phyloP scores from a whole-genome alignment of 1,140 invertebrate species.

The Zaprionus nigranus region DNA sequence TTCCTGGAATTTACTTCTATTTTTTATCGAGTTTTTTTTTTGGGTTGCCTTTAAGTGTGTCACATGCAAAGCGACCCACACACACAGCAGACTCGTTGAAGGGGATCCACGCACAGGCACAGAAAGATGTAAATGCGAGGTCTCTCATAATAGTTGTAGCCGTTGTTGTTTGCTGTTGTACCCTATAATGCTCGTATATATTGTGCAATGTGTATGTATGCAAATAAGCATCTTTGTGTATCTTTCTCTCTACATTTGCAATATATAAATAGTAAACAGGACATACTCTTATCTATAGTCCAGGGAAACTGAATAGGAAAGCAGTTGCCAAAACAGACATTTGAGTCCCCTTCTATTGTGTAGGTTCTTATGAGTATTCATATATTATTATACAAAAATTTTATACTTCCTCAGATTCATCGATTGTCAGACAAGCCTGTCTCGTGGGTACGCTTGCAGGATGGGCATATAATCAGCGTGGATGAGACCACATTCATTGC shows the following conservation, averaged over 20 bases:
- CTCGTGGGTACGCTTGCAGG: conserved; percentile 94
- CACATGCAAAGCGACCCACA: conserved; percentile 19
- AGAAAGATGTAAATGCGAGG: conserved; percentile 40
- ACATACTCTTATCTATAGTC: conserved; percentile 18
- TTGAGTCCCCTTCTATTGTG: background rate
- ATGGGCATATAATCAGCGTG: conserved; percentile 95
- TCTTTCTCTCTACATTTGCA: conserved; percentile 12
- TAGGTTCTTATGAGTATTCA: background rate
- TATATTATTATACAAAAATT: background rate
- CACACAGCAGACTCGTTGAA: conserved; percentile 13
- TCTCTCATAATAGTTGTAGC: conserved; percentile 38
- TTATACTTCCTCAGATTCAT: conserved; percentile 85
- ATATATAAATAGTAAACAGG: conserved; percentile 35
- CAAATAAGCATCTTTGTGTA: conserved; percentile 25
- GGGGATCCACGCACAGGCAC: conserved; percentile 23
- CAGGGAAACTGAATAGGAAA: background rate
- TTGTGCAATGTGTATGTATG: conserved; percentile 41
- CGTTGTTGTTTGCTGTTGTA: conserved; percentile 25
- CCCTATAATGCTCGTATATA: conserved; percentile 18
- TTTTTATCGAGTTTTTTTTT: conserved; percentile 34
- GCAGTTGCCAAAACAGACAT: background rate
- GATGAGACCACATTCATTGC: conserved; percentile 93
- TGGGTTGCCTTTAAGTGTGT: conserved; percentile 26
- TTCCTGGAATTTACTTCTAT: conserved; percentile 54
- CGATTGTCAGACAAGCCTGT: conserved; percentile 95